These are phyloP conservation scores for Paramormyrops kingsleyae DNA, from an alignment of 2,113 vertebrate species.

Conservation along the genomic window DNA sequence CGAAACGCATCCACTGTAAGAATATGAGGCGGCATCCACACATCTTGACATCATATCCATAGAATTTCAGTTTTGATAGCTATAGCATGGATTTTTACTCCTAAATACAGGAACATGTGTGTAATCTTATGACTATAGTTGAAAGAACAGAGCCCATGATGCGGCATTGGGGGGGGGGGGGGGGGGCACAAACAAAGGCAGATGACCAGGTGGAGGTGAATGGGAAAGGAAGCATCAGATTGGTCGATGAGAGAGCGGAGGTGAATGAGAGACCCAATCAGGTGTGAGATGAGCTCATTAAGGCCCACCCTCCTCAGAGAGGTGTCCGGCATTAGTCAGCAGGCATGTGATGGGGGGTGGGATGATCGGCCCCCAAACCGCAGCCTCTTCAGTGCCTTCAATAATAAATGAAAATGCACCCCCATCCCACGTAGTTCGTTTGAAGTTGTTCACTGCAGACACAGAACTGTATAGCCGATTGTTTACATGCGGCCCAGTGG, in stretches of 20 bases:
- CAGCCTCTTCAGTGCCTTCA: constrained; percentile 68
- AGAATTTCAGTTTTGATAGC: constrained; percentile 26
- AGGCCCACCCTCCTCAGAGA: constrained; percentile 62
- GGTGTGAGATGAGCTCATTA: constrained; percentile 86
- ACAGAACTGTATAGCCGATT: constrained; percentile 24
- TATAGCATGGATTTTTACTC: not conserved
- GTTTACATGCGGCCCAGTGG: not conserved
- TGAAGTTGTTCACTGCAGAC: constrained; percentile 39
- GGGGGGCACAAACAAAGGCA: not conserved
- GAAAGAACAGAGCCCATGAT: not conserved
- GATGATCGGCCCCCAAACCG: constrained; percentile 63
- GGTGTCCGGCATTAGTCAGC: constrained; percentile 73
- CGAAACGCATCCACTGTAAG: too few relatives aligned
- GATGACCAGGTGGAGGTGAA: not conserved
- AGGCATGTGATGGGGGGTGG: constrained; percentile 53
- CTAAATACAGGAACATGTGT: not conserved
- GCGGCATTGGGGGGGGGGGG: not conserved
- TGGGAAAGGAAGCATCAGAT: not conserved
- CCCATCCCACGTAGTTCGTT: constrained; percentile 47
- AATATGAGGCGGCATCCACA: not conserved
- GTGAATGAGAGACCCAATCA: constrained; percentile 80
- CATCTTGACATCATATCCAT: not conserved
- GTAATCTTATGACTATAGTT: not conserved
- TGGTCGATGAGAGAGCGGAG: constrained; percentile 73
- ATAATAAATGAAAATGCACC: constrained; percentile 76